These are phyloP conservation scores for Condylostylus longicornis DNA, from an alignment of 1,140 invertebrate genomes.

Conservation along the genomic window DNA sequence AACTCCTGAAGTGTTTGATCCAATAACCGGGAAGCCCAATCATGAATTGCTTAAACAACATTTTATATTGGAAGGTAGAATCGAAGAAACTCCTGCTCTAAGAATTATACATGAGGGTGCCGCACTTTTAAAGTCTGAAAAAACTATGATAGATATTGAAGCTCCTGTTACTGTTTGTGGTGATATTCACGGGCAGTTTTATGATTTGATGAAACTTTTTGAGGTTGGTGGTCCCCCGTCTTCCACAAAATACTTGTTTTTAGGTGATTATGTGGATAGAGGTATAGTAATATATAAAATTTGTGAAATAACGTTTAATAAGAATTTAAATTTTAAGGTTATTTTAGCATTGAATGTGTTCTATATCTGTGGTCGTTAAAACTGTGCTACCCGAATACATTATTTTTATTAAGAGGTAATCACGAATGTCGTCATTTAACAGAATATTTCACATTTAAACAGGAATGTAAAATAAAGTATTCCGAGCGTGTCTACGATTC, in stretches of 20 bases:
- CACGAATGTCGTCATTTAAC: conserved; percentile 99
- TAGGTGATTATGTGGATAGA: conserved; percentile 99
- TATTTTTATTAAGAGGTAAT: conserved; percentile 95
- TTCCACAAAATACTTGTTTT: conserved; percentile 98
- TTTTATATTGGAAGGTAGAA: conserved; percentile 95
- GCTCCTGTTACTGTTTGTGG: conserved; percentile 97
- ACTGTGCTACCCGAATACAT: conserved; percentile 90
- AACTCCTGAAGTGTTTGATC: conserved; percentile 91
- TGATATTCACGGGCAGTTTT: conserved; percentile 99
- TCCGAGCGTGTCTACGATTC: conserved; percentile 97
- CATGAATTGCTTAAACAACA: conserved; percentile 97
- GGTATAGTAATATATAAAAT: conserved; percentile 39
- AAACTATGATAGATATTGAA: conserved; percentile 99
- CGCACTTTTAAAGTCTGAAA: conserved; percentile 85
- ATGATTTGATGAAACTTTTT: conserved; percentile 99
- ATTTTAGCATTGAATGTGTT: conserved; percentile 67
- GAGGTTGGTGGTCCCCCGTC: conserved; percentile 97
- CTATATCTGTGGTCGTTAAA: conserved; percentile 99
- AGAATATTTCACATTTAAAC: conserved; percentile 99
- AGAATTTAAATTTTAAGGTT: no score
- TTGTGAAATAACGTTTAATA: not conserved
- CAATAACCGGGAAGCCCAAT: conserved; percentile 79
- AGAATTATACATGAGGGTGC: conserved; percentile 97
- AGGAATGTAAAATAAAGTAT: conserved; percentile 99
- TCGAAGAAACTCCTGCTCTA: conserved; percentile 93